These are phyloP conservation scores for Holotrichia oblita DNA, from an alignment of 1,140 invertebrate genomes.

Conservation along the genomic window DNA sequence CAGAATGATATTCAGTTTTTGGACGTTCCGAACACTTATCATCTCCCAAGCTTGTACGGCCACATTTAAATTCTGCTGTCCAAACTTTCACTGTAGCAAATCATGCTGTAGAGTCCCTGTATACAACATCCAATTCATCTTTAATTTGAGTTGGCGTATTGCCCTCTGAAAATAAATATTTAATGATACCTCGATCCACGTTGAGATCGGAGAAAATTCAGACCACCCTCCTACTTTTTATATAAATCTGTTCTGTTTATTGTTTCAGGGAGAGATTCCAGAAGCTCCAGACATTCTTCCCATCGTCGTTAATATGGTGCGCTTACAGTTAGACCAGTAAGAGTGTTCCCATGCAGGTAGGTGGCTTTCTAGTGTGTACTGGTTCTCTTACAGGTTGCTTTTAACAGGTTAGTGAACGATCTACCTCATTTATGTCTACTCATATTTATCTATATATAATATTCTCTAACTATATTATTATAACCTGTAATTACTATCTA, in stretches of 20 bases:
- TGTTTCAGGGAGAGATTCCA: slow-evolving; percentile 36
- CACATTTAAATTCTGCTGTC: too few species aligned
- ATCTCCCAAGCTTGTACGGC: too few species aligned
- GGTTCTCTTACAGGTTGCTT: slow-evolving; percentile 54
- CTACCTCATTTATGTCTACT: slow-evolving; percentile 41
- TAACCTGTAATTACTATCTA: background rate
- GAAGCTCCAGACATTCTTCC: slow-evolving; percentile 43
- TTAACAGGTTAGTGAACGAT: slow-evolving; percentile 56
- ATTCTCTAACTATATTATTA: background rate
- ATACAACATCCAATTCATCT: too few species aligned
- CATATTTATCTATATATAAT: slow-evolving; percentile 32
- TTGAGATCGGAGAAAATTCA: too few species aligned
- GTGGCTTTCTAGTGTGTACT: slow-evolving; percentile 54
- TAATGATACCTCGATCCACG: too few species aligned
- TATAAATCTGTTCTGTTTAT: slow-evolving; percentile 8
- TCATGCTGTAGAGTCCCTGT: too few species aligned
- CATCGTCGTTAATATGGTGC: slow-evolving; percentile 42
- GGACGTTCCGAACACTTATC: too few species aligned
- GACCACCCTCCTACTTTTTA: too few species aligned
- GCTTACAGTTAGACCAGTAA: slow-evolving; percentile 53
- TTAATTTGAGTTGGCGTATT: too few species aligned
- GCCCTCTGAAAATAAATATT: too few species aligned
- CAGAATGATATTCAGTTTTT: too few species aligned
- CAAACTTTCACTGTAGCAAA: too few species aligned
- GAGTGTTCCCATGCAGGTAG: slow-evolving; percentile 53